A percentile compares a stretch with the other conserved stretches of the same genome.
Evolutionary conservation across 2,888 invertebrate genomes (phyloP).

Genomic region (Cataglyphis altisquamis): DNA sequence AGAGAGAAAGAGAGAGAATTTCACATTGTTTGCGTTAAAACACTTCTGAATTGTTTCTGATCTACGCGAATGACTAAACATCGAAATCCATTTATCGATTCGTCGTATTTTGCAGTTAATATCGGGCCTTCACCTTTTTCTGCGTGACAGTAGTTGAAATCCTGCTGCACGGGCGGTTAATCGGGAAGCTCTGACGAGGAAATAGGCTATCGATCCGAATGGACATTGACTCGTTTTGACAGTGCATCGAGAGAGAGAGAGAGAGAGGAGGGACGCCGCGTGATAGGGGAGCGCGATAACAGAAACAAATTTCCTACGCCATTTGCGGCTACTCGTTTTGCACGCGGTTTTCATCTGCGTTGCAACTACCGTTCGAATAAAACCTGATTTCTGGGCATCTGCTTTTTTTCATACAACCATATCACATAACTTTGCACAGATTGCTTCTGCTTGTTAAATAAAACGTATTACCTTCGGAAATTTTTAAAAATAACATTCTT

Average conservation of each 20-base stretch:
- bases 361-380: slow-evolving; percentile 69
- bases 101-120: slow-evolving; percentile 51
- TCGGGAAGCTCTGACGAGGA: slow-evolving; percentile 81
- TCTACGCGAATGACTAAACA: slow-evolving; percentile 22
- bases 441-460: slow-evolving; percentile 38
- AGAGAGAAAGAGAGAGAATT: not conserved
- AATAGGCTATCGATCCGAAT: slow-evolving; percentile 84
- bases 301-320: slow-evolving; percentile 82
- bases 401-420: slow-evolving; percentile 23
- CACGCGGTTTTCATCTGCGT: slow-evolving; percentile 72
- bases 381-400: slow-evolving; percentile 39
- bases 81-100: slow-evolving; percentile 41
- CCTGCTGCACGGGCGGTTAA: slow-evolving; percentile 71
- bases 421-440: slow-evolving; percentile 10
- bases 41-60: not conserved
- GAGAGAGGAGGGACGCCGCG: slow-evolving; percentile 76
- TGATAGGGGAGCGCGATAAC: slow-evolving; percentile 78
- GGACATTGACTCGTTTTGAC: slow-evolving; percentile 80
- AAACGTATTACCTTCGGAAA: not conserved
- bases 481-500: not conserved
- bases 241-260: slow-evolving; percentile 69
- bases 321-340: slow-evolving; percentile 72
- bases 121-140: slow-evolving; percentile 51
- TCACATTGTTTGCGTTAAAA: not conserved
- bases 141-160: slow-evolving; percentile 62